Conservation (phyloP, 2,113 vertebrate species). For the Oophaga pumilio region DNA sequence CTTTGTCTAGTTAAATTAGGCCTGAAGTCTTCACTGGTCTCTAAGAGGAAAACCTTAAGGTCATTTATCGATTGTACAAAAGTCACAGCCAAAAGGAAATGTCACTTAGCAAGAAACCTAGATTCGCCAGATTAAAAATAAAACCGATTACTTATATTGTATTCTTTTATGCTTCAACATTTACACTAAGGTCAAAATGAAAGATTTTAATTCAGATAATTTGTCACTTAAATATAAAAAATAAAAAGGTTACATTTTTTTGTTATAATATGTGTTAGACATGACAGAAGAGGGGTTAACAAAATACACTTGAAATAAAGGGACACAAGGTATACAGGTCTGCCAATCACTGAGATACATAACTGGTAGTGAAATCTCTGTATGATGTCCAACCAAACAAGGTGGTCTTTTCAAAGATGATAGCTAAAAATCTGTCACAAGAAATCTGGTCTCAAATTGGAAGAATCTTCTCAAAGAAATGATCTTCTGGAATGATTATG, state of each 20-base stretch:
- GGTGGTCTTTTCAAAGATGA: too few species aligned
- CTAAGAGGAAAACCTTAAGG: conserved; percentile 18
- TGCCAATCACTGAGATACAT: too few species aligned
- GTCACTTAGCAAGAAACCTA: conserved; percentile 28
- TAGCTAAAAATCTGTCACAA: too few species aligned
- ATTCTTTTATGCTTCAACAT: neutral
- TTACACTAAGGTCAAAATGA: neutral
- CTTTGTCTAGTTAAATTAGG: conserved; percentile 34
- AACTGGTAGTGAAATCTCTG: too few species aligned
- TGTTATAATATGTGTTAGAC: neutral
- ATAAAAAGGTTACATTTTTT: neutral
- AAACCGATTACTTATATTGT: neutral
- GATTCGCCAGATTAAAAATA: conserved; percentile 9
- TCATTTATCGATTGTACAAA: conserved; percentile 45
- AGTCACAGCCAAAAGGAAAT: conserved; percentile 31
- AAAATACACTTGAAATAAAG: neutral
- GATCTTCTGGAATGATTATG: too few species aligned
- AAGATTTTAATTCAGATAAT: neutral
- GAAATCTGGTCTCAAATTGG: too few species aligned
- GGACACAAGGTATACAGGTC: too few species aligned
- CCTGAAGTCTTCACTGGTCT: conserved; percentile 24
- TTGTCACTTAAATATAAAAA: neutral
- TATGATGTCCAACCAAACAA: too few species aligned
- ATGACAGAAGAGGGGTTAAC: neutral
- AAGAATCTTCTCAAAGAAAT: too few species aligned